These are phyloP conservation scores for Dunckerocampus dactyliophorus DNA, from an alignment of 2,113 vertebrate species.

Conservation along the genomic window DNA sequence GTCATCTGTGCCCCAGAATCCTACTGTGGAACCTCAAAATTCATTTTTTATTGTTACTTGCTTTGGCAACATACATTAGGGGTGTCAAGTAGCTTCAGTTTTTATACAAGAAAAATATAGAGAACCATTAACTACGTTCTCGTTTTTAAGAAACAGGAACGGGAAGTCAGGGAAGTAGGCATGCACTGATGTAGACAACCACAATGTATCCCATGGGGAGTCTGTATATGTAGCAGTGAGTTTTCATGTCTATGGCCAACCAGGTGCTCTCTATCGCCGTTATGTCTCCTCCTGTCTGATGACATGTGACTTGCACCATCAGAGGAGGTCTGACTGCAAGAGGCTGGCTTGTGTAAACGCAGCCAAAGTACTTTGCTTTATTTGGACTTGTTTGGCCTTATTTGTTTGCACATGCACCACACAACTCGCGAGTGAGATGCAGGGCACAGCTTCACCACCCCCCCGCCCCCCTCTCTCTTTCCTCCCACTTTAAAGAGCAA, in stretches of 20 bases:
- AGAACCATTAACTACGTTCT: too few relatives aligned
- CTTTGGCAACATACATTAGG: too few relatives aligned
- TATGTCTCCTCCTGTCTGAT: constrained; percentile 58
- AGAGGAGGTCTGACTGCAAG: constrained; percentile 66
- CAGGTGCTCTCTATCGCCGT: constrained; percentile 64
- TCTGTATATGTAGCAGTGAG: too few relatives aligned
- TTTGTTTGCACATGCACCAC: constrained; percentile 67
- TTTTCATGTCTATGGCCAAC: constrained; percentile 52
- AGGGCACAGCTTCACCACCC: constrained; percentile 40
- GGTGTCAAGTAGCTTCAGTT: background rate
- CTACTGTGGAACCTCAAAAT: background rate
- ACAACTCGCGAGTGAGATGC: constrained; percentile 58
- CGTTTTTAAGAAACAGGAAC: too few relatives aligned
- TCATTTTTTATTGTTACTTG: background rate
- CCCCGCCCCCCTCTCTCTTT: too few relatives aligned
- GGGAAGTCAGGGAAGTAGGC: too few relatives aligned
- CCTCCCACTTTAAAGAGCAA: constrained; percentile 53
- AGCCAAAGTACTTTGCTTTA: constrained; percentile 74
- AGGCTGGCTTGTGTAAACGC: constrained; percentile 67
- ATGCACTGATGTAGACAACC: too few relatives aligned
- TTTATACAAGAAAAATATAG: too few relatives aligned
- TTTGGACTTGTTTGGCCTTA: constrained; percentile 70
- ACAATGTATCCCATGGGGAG: too few relatives aligned
- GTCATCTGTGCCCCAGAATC: background rate
- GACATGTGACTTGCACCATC: constrained; percentile 63